These are phyloP conservation scores for Anguilla anguilla DNA, from an alignment of 2,797 vertebrate species.

Conservation along the genomic window DNA sequence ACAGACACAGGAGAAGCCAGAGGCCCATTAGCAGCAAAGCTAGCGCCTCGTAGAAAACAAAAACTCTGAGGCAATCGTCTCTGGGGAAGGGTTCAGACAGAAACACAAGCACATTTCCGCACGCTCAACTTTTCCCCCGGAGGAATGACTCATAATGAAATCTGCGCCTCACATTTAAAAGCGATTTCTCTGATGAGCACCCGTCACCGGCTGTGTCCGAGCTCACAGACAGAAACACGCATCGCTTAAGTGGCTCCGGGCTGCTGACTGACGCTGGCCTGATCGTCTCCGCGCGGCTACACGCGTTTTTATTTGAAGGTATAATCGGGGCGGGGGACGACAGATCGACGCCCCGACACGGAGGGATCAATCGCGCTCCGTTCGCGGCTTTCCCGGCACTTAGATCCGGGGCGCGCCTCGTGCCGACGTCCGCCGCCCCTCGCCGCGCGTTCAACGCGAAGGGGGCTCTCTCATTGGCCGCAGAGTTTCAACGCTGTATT, in stretches of 20 bases:
- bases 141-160: constrained; percentile 15
- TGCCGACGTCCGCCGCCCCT: not conserved
- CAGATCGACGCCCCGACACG: constrained; percentile 43
- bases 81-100: not conserved
- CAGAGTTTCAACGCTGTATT: constrained; percentile 61
- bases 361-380: constrained; percentile 52
- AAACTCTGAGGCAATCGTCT: constrained; percentile 7
- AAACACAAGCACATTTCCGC: not conserved
- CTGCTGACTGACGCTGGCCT: constrained; percentile 38
- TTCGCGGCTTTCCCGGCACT: constrained; percentile 45
- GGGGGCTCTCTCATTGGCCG: constrained; percentile 39
- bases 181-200: constrained; percentile 37
- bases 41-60: not conserved
- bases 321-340: constrained; percentile 43
- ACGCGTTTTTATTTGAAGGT: constrained; percentile 45
- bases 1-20: not conserved
- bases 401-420: too few species aligned
- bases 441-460: not conserved
- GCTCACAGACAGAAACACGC: constrained; percentile 34
- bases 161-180: not conserved
- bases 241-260: constrained; percentile 34
- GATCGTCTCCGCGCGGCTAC: constrained; percentile 41
- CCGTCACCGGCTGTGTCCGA: constrained; percentile 8
- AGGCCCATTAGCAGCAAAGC: not conserved
- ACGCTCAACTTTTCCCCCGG: not conserved